These are phyloP conservation scores for Cotesia vestalis DNA, from an alignment of 1,140 invertebrate species.

Conservation along the genomic window DNA sequence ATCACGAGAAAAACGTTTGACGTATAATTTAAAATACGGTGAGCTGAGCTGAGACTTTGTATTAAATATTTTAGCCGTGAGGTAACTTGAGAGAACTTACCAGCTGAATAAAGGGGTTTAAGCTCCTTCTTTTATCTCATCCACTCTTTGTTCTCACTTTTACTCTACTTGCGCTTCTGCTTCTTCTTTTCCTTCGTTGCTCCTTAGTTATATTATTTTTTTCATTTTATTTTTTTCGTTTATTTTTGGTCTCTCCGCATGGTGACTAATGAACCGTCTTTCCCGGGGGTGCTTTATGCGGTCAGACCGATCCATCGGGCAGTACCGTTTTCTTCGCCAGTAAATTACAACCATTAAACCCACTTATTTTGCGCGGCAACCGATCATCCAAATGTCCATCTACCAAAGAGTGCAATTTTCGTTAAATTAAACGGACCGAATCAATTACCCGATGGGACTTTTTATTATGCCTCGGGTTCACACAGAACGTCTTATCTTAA, in stretches of 20 bases:
- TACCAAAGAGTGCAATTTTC: conserved; percentile 54
- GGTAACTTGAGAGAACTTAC: neutral
- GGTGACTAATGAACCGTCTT: conserved; percentile 55
- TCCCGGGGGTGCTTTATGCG: conserved; percentile 55
- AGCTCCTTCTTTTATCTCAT: conserved; percentile 15
- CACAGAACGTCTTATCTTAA: no score
- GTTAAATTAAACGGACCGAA: conserved; percentile 64
- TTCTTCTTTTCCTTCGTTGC: neutral
- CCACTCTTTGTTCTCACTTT: neutral
- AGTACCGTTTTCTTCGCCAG: conserved; percentile 53
- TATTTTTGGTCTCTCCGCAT: conserved; percentile 24
- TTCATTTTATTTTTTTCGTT: neutral
- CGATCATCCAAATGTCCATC: conserved; percentile 55
- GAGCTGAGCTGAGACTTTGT: no score
- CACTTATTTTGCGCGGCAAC: conserved; percentile 54
- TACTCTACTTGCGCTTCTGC: neutral
- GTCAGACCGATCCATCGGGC: conserved; percentile 39
- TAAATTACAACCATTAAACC: conserved; percentile 64
- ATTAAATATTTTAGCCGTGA: neutral
- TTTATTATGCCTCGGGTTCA: neutral
- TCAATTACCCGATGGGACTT: conserved; percentile 54
- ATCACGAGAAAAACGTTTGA: neutral
- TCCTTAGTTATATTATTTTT: no score
- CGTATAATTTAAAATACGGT: neutral
- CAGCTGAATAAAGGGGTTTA: neutral